These are phyloP conservation scores for Bombus consobrinus DNA, from an alignment of 1,140 invertebrate genomes.

Conservation along the genomic window DNA sequence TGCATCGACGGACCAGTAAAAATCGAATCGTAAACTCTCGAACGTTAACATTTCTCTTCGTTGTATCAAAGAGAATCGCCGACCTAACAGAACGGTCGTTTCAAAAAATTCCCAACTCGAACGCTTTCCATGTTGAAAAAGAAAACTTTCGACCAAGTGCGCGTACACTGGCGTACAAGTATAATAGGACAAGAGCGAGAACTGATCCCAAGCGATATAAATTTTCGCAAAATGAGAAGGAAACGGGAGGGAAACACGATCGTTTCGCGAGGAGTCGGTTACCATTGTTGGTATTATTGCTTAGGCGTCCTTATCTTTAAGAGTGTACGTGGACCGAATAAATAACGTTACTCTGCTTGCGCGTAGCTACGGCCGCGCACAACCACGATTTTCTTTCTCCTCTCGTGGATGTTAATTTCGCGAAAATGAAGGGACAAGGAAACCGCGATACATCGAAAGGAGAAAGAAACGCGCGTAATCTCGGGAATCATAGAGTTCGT, in stretches of 20 bases:
- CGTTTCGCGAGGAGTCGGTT: neutral
- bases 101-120: neutral
- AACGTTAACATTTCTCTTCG: no score
- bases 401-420: neutral
- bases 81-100: no score
- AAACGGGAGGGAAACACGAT: neutral
- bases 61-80: no score
- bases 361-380: neutral
- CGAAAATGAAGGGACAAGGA: neutral
- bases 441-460: neutral
- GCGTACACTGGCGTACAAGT: no score
- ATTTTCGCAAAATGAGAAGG: neutral
- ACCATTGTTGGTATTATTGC: neutral
- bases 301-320: neutral
- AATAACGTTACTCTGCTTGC: neutral
- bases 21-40: no score
- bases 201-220: neutral
- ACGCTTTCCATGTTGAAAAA: neutral
- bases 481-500: neutral
- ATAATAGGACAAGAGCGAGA: neutral
- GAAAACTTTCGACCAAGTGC: neutral
- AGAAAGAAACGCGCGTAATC: neutral
- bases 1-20: no score
- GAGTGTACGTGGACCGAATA: neutral
- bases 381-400: neutral